These are phyloP conservation scores for Cheirogaleus medius DNA, from an alignment of 2,113 vertebrate genomes.

Conservation along the genomic window DNA sequence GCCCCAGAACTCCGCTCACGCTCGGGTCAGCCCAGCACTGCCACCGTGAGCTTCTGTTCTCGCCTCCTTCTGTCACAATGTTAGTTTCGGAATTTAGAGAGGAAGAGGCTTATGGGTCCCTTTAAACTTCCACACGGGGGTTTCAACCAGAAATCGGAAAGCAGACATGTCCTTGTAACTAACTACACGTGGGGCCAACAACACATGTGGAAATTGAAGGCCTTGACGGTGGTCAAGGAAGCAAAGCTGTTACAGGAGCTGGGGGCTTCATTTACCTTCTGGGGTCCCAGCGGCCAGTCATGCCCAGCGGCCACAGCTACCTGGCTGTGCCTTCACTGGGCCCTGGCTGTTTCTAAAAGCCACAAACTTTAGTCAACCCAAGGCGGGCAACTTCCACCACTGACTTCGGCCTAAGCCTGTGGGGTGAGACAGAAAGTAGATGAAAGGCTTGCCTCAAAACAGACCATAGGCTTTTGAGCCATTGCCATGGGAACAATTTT, in stretches of 20 bases:
- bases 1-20: background rate
- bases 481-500: background rate
- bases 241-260: fast-evolving
- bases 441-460: background rate
- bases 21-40: too few relatives aligned
- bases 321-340: background rate
- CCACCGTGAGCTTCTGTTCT: fast-evolving
- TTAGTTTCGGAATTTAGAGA: background rate
- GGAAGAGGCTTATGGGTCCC: background rate
- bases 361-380: background rate
- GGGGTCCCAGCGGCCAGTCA: background rate
- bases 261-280: fast-evolving
- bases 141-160: background rate
- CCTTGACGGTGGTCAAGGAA: background rate
- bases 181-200: too few relatives aligned
- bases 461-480: background rate
- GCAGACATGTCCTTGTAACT: too few relatives aligned
- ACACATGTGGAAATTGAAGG: fast-evolving
- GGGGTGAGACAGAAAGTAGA: background rate
- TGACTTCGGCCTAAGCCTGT: background rate
- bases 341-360: background rate
- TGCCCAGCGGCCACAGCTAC: background rate
- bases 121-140: background rate
- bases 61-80: background rate
- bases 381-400: background rate